These are phyloP conservation scores for Linyphia triangularis DNA, from an alignment of 2,888 invertebrate species.

Conservation along the genomic window DNA sequence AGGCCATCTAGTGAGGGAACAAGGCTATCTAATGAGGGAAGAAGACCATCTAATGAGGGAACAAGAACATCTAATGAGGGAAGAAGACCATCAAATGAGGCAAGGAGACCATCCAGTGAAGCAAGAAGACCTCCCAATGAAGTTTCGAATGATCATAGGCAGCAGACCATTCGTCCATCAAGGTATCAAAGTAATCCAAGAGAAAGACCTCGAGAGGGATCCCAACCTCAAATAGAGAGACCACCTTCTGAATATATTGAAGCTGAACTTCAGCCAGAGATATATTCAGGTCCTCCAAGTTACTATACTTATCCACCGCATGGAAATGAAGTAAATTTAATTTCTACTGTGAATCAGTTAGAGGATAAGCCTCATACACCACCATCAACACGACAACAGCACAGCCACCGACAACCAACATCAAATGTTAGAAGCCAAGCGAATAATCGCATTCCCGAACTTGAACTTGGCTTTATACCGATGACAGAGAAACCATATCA, in stretches of 20 bases:
- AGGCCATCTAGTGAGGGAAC: conserved; percentile 2
- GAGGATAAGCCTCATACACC: background rate
- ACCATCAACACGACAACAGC: background rate
- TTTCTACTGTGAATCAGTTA: conserved; percentile 30
- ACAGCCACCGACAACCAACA: conserved; percentile 17
- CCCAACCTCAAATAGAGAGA: conserved; percentile 48
- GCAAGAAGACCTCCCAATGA: background rate
- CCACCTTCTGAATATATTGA: conserved; percentile 36
- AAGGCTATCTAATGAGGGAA: background rate
- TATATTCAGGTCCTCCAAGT: background rate
- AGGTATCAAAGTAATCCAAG: background rate
- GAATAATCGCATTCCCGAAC: background rate
- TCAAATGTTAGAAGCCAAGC: background rate
- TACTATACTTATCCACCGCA: conserved; percentile 29
- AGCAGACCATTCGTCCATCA: background rate
- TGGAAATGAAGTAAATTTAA: conserved; percentile 28
- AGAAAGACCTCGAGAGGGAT: conserved; percentile 19
- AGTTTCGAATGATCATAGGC: background rate
- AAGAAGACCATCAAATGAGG: conserved; percentile 8
- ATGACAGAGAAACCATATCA: conserved; percentile 11
- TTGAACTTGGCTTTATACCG: conserved; percentile 33
- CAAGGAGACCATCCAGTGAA: conserved; percentile 8
- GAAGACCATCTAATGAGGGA: conserved; percentile 5
- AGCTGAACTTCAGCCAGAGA: background rate
- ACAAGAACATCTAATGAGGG: background rate